A percentile compares a stretch with the other conserved stretches of the same genome.
phyloP scores from a whole-genome alignment of 2,888 invertebrate genomes.

The Hydrotaea diabolus region DNA sequence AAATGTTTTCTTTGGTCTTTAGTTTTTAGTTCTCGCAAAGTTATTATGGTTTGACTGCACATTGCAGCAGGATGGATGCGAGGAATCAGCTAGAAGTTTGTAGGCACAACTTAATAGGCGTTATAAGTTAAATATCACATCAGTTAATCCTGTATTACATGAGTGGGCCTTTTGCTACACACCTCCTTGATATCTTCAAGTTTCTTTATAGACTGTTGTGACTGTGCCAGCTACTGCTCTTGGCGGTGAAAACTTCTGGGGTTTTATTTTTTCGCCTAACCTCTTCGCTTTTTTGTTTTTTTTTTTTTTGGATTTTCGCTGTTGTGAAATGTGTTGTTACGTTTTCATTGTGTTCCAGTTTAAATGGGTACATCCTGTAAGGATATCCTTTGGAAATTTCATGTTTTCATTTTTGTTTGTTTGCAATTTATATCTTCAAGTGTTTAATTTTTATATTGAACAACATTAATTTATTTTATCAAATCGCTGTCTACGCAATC shows the following conservation, averaged over 20 bases:
- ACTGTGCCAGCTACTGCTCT: not conserved
- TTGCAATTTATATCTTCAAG: not conserved
- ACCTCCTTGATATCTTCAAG: not conserved
- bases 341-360: constrained; percentile 3
- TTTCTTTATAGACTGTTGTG: constrained; percentile 12
- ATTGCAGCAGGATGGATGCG: not conserved
- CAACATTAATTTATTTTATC: constrained; percentile 45
- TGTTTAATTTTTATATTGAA: constrained; percentile 40
- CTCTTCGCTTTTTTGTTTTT: constrained; percentile 2
- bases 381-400: constrained; percentile 38
- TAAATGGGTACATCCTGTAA: constrained; percentile 42
- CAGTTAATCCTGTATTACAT: not conserved
- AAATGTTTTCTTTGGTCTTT: constrained; percentile 50
- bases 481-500: too few relatives aligned
- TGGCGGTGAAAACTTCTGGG: constrained; percentile 37
- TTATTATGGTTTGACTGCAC: constrained; percentile 20
- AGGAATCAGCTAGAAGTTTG: not conserved
- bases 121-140: too few relatives aligned
- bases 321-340: not conserved
- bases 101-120: too few relatives aligned
- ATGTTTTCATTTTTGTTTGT: not conserved
- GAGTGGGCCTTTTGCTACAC: not conserved
- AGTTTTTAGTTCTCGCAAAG: constrained; percentile 5
- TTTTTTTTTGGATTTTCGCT: constrained; percentile 15
- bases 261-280: not conserved